Base-by-base conservation (phyloP, 2,888 invertebrate species). In the Troides helena region DNA sequence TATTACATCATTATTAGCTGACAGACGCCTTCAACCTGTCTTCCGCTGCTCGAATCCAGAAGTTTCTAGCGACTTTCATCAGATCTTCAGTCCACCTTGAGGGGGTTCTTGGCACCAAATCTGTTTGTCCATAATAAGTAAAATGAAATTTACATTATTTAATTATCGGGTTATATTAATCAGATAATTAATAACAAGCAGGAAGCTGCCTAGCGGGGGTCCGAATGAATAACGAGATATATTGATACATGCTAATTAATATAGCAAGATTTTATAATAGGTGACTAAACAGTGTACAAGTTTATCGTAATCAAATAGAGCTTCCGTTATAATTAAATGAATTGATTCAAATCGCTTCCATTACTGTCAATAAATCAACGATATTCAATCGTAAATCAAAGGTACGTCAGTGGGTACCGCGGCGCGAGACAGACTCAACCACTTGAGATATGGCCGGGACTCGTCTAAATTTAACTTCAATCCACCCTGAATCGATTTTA, bases 301-400 rank as follows among this genome's bases (percentile, higher is more conserved):
- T 23, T 56, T 36, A 53, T 62, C 14, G n/a, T 46, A 62, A 43
- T 23, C 8, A 43, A 67, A 30, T 71, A 70, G 58, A 66, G 25
- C 69, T 67, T 23, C 56, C 43, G 62, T 64, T 61, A 70, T 69
- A 71, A 25, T 58, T 46, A 30, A 76, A 65, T 74, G 84, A 85
- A 87, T 86, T 86, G 84, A 87, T 85, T 84, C 79, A 78, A 84
- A 86, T 83, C 83, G 81, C 83, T 78, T 80, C 81, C 81, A 86
- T 85, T 85, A 84, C 74, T 73, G 76, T 78, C 82, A 73, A 87
- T 89, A 87, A 88, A 87, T 88, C 85, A 86, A 79, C 78, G 71
- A 72, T 73, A 74, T 77, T 72, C 74, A 73, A 76, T 78, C 75
- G 84, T 88, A 87, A 87, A 88, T 88, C 87, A 88, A 78, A 67